Evolutionary conservation across 2,797 vertebrate genomes (phyloP), one percentile per base, ranked within the genome.

Genomic region (Setipinna tenuifilis): DNA sequence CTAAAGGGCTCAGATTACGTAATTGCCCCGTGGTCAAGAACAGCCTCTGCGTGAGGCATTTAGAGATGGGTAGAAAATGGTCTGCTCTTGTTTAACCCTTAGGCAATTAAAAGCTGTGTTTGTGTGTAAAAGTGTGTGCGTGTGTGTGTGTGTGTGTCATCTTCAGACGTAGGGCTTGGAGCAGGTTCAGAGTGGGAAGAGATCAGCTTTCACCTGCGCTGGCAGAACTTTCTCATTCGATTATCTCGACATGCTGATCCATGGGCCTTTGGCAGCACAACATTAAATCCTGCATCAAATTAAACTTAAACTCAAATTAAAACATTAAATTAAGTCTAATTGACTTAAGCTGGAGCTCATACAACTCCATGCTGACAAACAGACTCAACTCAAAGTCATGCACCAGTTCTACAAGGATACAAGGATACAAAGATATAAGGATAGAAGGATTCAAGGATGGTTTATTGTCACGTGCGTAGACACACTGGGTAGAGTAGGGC

Each of bases 291-390:
- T 12, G n/a, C n/a, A n/a, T n/a, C n/a, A n/a, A n/a, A n/a, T n/a
- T n/a, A n/a, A n/a, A n/a, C n/a, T n/a, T n/a, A n/a, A n/a, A n/a
- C n/a, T n/a, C n/a, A n/a, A n/a, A n/a, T n/a, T n/a, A n/a, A n/a
- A n/a, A n/a, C n/a, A n/a, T n/a, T n/a, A n/a, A n/a, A n/a, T n/a
- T n/a, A n/a, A 3, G 62, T 28, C 25, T 68, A 31, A 68, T 68
- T 68, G 62, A 68, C 62, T 68, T 25, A n/a, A 68, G 62, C 62
- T 68, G 62, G 62, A 28, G 5, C 62, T 68, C 62, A 65, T 65
- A 31, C 25, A 68, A 28, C 62, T 68, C 12, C 62, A 68, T 68
- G 62, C 62, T 68, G 62, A 28, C 23, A 68, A 28, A 68, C 16
- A 0, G 31, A 68, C 62, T 68, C 23, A 68, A 68, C 62, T 10